Conservation (phyloP, 2,888 invertebrate species). For the Bombyx huttoni region DNA sequence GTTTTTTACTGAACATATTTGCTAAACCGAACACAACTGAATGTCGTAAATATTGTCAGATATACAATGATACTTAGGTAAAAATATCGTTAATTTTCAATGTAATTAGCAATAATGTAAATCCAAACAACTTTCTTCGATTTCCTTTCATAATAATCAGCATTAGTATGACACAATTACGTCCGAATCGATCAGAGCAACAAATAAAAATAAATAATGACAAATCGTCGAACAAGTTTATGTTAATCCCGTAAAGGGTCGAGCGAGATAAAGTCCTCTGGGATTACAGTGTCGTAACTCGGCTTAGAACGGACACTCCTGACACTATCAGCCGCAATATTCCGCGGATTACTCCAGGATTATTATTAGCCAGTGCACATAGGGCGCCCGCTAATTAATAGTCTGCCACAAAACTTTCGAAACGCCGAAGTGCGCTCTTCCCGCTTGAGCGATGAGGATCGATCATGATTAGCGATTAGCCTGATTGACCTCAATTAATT, state of each 20-base stretch:
- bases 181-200: slow-evolving; percentile 14
- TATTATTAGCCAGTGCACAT: slow-evolving; percentile 39
- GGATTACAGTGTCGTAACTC: slow-evolving; percentile 52
- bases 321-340: slow-evolving; percentile 50
- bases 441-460: slow-evolving; percentile 10
- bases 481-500: slow-evolving; percentile 17
- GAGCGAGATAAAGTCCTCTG: slow-evolving; percentile 42
- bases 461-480: slow-evolving; percentile 10
- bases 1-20: no score
- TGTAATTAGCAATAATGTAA: no score
- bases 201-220: slow-evolving; percentile 46
- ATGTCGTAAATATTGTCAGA: no score
- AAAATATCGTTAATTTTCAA: no score
- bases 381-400: slow-evolving; percentile 37
- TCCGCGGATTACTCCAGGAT: slow-evolving; percentile 44
- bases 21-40: no score
- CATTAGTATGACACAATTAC: slow-evolving; percentile 9
- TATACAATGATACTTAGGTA: no score
- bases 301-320: slow-evolving; percentile 49
- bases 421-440: slow-evolving; percentile 16
- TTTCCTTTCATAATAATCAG: no score
- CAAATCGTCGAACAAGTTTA: slow-evolving; percentile 50
- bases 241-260: slow-evolving; percentile 62
- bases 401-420: slow-evolving; percentile 21
- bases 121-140: no score